Evolutionary conservation across 2,113 vertebrate genomes (phyloP).

Genomic region (Esox niger): DNA sequence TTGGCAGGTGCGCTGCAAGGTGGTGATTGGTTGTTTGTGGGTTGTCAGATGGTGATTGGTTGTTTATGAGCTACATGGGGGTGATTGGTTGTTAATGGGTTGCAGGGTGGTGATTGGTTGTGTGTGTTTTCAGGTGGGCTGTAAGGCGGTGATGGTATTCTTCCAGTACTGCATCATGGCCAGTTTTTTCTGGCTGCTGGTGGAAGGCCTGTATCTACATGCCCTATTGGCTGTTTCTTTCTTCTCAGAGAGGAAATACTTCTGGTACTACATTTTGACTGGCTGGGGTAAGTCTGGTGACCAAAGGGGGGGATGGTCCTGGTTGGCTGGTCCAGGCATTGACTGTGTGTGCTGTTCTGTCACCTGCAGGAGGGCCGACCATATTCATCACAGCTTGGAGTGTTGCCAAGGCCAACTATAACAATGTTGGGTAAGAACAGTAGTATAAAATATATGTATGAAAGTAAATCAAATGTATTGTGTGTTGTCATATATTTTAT

Average conservation of each 20-base stretch:
- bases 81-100: no score
- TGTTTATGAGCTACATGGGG: constrained; percentile 87
- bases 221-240: constrained; percentile 91
- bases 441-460: no score
- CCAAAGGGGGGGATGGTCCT: no score
- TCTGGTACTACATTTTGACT: constrained; percentile 96
- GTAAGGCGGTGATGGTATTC: constrained; percentile 89
- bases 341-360: constrained; percentile 7
- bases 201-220: constrained; percentile 92
- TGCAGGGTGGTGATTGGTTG: no score
- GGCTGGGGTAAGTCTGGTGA: constrained; percentile 85
- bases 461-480: no score
- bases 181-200: constrained; percentile 97
- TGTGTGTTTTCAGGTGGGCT: constrained; percentile 77
- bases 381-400: constrained; percentile 88
- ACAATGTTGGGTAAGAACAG: constrained; percentile 81
- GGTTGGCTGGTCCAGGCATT: neutral
- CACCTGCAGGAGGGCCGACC: constrained; percentile 78
- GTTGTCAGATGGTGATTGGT: constrained; percentile 3
- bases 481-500: neutral
- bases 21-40: no score
- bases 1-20: no score
- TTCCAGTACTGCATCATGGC: constrained; percentile 98
- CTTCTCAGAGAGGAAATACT: constrained; percentile 96
- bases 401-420: constrained; percentile 77